Base-by-base conservation (phyloP, 2,113 vertebrate genomes). In the Boulengerochromis microlepis region DNA sequence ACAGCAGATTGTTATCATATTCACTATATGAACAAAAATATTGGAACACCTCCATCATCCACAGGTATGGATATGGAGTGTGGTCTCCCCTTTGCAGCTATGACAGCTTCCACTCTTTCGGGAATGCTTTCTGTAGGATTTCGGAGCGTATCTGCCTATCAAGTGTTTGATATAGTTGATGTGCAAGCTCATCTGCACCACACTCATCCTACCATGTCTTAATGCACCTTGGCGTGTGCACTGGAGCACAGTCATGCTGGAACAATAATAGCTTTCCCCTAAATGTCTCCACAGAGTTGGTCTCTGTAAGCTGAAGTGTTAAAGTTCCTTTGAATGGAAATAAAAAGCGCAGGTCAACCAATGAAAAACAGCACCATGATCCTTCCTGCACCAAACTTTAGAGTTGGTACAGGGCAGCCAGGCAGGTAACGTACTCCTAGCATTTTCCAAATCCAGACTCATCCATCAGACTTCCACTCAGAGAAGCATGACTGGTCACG, bases 401-500 rank as follows among this genome's bases (percentile, higher is more conserved):
- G 15, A 64, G 59, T 0, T 33, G 29, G 29, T 18, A 33, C 57
- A 59, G 26, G 0, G 24, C 15, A 61, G 57, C 8, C 57, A 61
- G 57, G 57, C 26, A 61, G 26, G 26, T 61, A 61, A 61, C 0
- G 26, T 18, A 6, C 57, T 33, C 57, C 8, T 6, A 31, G 8
- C 31, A 0, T 64, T 64, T 64, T 19, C 31, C 59, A 59, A 59
- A 59, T 59, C 52, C 52, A 53, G 19, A 53, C 52, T 53, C 56
- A 59, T 59, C 56, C 56, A 31, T 10, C 56, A 31, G 13, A 9
- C 13, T 29, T 29, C 1, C 56, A 59, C 56, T 0, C 0, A 57
- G 24, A 57, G 54, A 57, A 26, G 0, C 56, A 29, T 0, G 56
- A 31, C 56, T 31, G 56, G 15, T 16, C 57, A 1, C 5, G 1